Evolutionary conservation across 2,888 invertebrate species (phyloP).

Genomic region (Drosophila eohydei): DNA sequence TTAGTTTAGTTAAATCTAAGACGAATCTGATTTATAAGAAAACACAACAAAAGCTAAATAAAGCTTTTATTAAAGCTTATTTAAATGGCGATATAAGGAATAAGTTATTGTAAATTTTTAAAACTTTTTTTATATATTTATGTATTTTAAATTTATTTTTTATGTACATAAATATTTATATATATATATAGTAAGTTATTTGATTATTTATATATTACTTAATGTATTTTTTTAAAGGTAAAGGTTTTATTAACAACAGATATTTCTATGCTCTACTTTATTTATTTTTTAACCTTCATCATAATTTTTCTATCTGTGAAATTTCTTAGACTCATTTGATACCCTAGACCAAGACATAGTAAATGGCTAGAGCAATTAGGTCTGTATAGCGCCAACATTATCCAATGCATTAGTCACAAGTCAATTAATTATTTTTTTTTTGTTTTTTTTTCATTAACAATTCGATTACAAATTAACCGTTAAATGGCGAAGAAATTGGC

Average conservation of each 20-base stretch:
- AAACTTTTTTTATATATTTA: too few species aligned
- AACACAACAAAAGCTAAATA: not conserved
- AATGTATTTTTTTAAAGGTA: not conserved
- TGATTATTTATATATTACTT: not conserved
- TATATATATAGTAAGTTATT: not conserved
- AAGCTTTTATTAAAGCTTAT: constrained; percentile 1
- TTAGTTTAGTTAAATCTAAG: not conserved
- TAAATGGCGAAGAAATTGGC: constrained; percentile 20
- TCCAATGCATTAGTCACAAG: constrained; percentile 27
- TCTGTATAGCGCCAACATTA: not conserved
- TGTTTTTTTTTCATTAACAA: constrained; percentile 20
- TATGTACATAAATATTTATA: too few species aligned
- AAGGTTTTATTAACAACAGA: not conserved
- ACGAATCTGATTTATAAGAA: constrained; percentile 1
- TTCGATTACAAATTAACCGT: constrained; percentile 18
- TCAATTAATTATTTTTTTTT: constrained; percentile 13
- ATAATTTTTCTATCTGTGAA: not conserved
- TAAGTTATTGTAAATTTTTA: not conserved
- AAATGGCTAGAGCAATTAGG: not conserved
- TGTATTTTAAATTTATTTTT: too few species aligned
- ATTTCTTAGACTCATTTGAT: not conserved
- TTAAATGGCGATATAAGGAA: not conserved
- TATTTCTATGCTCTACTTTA: constrained; percentile 3
- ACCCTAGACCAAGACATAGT: not conserved
- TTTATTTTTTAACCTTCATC: constrained; percentile 5